Evolutionary conservation across 2,888 invertebrate species (phyloP).

Genomic region (Pediacus dermestoides): DNA sequence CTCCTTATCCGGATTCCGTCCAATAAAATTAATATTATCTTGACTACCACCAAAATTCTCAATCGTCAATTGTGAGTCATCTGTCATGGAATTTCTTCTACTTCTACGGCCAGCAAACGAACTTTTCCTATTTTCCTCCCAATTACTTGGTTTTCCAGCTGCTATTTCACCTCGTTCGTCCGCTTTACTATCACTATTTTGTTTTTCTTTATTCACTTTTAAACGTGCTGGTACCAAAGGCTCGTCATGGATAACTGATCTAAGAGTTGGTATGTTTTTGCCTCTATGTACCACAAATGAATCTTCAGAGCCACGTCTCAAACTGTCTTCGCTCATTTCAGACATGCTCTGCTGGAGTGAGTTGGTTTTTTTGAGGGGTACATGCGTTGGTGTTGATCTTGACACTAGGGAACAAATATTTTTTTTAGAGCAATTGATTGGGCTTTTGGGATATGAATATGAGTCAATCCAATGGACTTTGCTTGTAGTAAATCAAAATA

Average conservation of each 20-base stretch:
- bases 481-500: no score
- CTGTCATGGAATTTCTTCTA: constrained; percentile 76
- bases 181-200: constrained; percentile 61
- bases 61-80: constrained; percentile 85
- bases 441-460: no score
- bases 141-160: constrained; percentile 83
- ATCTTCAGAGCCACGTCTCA: constrained; percentile 57
- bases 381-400: constrained; percentile 54
- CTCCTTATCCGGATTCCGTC: constrained; percentile 79
- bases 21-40: constrained; percentile 82
- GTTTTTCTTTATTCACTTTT: constrained; percentile 60
- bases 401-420: no score
- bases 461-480: no score
- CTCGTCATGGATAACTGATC: constrained; percentile 60
- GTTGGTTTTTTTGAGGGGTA: constrained; percentile 46
- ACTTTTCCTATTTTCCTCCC: constrained; percentile 69
- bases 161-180: constrained; percentile 66
- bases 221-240: constrained; percentile 52
- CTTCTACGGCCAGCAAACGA: constrained; percentile 81
- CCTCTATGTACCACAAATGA: constrained; percentile 80
- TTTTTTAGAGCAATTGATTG: no score
- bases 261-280: constrained; percentile 72
- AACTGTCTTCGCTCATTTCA: constrained; percentile 49
- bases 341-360: constrained; percentile 46
- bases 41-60: constrained; percentile 93